Percentiles rank a stretch among this genome's conserved stretches.
Conservation (phyloP, 1,140 invertebrate genomes). For the Nautilus pompilius region DNA sequence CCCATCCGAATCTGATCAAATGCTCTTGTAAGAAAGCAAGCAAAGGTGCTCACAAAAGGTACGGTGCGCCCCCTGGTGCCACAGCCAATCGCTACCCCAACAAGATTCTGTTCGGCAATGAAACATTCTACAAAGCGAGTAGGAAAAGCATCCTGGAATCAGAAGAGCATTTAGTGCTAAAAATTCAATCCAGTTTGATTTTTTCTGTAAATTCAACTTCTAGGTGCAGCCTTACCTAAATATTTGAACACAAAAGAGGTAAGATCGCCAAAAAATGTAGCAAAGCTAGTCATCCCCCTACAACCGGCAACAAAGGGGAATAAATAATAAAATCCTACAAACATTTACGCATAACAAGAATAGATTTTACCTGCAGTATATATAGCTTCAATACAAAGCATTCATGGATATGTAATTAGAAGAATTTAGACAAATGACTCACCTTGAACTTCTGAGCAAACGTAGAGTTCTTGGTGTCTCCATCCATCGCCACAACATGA, state of each 20-base stretch:
- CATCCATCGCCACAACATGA: slow-evolving; percentile 87
- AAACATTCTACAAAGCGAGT: slow-evolving; percentile 93
- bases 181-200: no score
- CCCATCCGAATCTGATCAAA: slow-evolving; percentile 98
- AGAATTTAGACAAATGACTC: slow-evolving; percentile 41
- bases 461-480: slow-evolving; percentile 98
- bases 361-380: no score
- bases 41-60: slow-evolving; percentile 94
- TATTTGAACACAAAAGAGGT: no score
- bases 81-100: slow-evolving; percentile 89
- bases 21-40: slow-evolving; percentile 93
- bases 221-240: no score
- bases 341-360: no score
- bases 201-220: no score
- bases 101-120: slow-evolving; percentile 98
- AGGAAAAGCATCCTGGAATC: slow-evolving; percentile 54
- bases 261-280: no score
- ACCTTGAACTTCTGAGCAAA: slow-evolving; percentile 87
- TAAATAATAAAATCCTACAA: no score
- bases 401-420: no score
- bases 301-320: no score
- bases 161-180: slow-evolving; percentile 6
- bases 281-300: no score
- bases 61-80: slow-evolving; percentile 85
- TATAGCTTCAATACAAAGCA: no score